Conservation (phyloP, 92 coral and sea anemone genomes). For the Pocillopora meandrina region DNA sequence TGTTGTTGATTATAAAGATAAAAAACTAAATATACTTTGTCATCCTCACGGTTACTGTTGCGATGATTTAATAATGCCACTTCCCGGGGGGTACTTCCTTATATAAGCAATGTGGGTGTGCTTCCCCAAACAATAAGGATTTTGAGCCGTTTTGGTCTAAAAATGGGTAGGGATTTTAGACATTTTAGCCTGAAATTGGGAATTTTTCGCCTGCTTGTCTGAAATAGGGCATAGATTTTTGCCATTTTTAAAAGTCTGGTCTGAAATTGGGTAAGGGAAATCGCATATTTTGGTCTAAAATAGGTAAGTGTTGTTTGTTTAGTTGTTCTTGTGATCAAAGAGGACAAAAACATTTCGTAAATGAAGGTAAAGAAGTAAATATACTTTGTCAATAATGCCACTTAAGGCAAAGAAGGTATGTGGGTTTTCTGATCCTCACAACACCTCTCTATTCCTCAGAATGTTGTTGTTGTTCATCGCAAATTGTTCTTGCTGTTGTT, state of each 20-base stretch:
- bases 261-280: conserved; percentile 2
- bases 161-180: no score
- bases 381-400: conserved; percentile 24
- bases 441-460: no score
- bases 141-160: conserved; percentile 7
- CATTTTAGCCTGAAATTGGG: no score
- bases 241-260: background rate
- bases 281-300: conserved; percentile 14
- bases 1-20: background rate
- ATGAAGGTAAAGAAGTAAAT: conserved; percentile 13
- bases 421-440: background rate
- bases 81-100: no score
- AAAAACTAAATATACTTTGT: background rate
- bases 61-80: no score
- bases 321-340: conserved; percentile 24
- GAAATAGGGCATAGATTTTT: no score
- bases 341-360: conserved; percentile 23
- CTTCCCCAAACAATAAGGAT: conserved; percentile 8
- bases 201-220: no score
- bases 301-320: background rate
- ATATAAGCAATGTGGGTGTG: background rate
- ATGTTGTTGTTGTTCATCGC: conserved; percentile 4
- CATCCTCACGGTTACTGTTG: no score
- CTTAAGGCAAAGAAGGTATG: conserved; percentile 16
- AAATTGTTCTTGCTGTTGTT: conserved; percentile 22